Base-by-base conservation (phyloP, 2,113 vertebrate genomes). In the Anhinga anhinga region DNA sequence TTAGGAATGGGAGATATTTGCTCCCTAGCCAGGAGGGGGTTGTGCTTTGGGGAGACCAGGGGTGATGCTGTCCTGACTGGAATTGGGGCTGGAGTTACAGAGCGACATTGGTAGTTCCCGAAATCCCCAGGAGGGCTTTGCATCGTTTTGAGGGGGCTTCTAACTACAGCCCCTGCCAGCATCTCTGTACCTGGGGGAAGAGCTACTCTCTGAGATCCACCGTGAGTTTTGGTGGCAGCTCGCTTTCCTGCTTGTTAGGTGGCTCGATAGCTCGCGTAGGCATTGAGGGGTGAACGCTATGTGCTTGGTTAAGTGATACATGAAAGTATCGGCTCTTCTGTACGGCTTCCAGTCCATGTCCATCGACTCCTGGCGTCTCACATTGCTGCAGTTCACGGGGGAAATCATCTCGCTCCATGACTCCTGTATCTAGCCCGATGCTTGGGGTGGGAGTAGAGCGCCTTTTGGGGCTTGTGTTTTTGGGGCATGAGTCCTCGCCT, bases 41-140 rank as follows among this genome's bases (percentile, higher is more conserved):
- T 63, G n/a, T 66, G 49, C 58, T 66, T 44, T 1, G 2, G 65
- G 36, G 40, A 87, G 18, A 26, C 25, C 4, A 15, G 32, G 21
- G 25, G 11, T 0, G 0, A 40, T 63, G 21, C 67, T 3, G 8
- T 32, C 42, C 25, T 1, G 1, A 10, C 49, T 86, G 4, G 72
- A 47, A 44, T 5, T 56, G 62, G 45, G 29, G 25, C 38, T 86
- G 80, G 50, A 81, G 34, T 66, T 74, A 8, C 0, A 0, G 49
- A 74, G 27, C 6, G 7, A 36, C 38, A 7, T 38, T 0, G 0
- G 23, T 12, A 7, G 23, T 44, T 92, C 27, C 82, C 2, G 4
- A 73, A 74, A 65, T 73, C 40, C 26, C 40, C 4, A 4, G 52
- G 9, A 15, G 12, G 17, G 5, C 44, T 85, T 36, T 83, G n/a